Conservation (phyloP, 2,888 invertebrate genomes). For the Anoncus sp. region DNA sequence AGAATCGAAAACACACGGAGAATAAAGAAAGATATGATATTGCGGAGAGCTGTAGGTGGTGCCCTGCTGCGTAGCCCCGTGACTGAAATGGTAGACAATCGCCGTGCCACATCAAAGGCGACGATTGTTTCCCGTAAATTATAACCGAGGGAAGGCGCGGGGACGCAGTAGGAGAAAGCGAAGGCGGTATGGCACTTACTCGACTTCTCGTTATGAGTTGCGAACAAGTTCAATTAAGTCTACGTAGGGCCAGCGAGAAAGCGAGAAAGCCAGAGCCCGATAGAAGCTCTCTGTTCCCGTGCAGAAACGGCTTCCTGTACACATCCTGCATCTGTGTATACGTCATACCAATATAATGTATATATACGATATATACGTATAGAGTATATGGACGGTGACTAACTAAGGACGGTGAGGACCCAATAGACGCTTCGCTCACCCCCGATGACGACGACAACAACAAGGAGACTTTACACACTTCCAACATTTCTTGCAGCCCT, state of each 20-base stretch:
- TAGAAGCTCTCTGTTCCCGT: slow-evolving; percentile 58
- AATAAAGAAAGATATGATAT: slow-evolving; percentile 36
- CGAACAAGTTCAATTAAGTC: slow-evolving; percentile 83
- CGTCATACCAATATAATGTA: slow-evolving; percentile 14
- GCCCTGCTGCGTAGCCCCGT: slow-evolving; percentile 37
- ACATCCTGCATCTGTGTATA: background rate
- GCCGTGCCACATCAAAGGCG: slow-evolving; percentile 80
- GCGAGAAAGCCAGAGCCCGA: slow-evolving; percentile 22
- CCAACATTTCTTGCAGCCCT: slow-evolving; percentile 17
- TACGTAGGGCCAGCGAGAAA: slow-evolving; percentile 60
- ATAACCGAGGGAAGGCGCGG: slow-evolving; percentile 73
- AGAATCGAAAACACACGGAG: background rate
- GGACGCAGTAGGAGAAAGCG: slow-evolving; percentile 17
- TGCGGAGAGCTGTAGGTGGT: slow-evolving; percentile 22
- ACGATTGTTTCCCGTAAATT: slow-evolving; percentile 83
- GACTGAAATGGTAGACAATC: slow-evolving; percentile 72
- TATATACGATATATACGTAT: background rate
- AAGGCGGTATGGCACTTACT: slow-evolving; percentile 76
- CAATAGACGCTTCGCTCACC: slow-evolving; percentile 57
- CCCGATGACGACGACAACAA: slow-evolving; percentile 44
- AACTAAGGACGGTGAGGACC: slow-evolving; percentile 20
- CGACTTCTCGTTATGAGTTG: slow-evolving; percentile 83
- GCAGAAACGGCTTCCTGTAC: slow-evolving; percentile 77
- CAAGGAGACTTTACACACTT: slow-evolving; percentile 46
- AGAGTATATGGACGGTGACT: background rate